Percentiles rank a stretch among this genome's conserved stretches.
phyloP scores from a whole-genome alignment of 2,797 vertebrate species.

The Alcedo atthis region DNA sequence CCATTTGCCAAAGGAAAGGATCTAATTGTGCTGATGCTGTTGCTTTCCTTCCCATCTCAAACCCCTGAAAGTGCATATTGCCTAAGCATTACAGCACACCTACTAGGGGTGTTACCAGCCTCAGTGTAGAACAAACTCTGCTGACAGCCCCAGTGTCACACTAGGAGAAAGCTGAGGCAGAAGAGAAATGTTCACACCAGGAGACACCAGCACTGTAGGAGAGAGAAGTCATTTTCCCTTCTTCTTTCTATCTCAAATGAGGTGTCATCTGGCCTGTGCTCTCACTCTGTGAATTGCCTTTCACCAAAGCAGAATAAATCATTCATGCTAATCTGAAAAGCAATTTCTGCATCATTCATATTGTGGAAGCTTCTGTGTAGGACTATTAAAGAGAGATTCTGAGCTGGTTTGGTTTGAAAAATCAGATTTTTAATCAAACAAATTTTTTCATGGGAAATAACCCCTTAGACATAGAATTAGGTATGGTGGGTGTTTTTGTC shows the following conservation, averaged over 20 bases:
- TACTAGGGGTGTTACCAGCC: not conserved
- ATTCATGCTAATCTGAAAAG: constrained; percentile 48
- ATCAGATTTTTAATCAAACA: constrained; percentile 8
- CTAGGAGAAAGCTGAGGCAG: not conserved
- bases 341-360: constrained; percentile 50
- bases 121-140: fast-evolving
- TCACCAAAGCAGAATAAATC: constrained; percentile 46
- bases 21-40: not conserved
- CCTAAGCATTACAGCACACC: not conserved
- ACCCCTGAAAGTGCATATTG: not conserved
- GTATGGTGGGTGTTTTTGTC: not conserved
- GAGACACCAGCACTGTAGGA: not conserved
- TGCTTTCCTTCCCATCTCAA: not conserved
- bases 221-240: not conserved
- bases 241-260: constrained; percentile 13
- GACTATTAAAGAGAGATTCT: not conserved
- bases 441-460: not conserved
- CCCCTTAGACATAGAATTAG: not conserved
- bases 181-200: not conserved
- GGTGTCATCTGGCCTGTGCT: not conserved
- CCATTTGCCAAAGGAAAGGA: not conserved
- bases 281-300: constrained; percentile 11
- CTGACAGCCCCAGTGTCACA: not conserved
- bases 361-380: constrained; percentile 12
- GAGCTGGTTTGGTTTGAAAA: not conserved